Evolutionary conservation across 1,140 invertebrate genomes (phyloP).

Genomic region (Coboldia fuscipes): DNA sequence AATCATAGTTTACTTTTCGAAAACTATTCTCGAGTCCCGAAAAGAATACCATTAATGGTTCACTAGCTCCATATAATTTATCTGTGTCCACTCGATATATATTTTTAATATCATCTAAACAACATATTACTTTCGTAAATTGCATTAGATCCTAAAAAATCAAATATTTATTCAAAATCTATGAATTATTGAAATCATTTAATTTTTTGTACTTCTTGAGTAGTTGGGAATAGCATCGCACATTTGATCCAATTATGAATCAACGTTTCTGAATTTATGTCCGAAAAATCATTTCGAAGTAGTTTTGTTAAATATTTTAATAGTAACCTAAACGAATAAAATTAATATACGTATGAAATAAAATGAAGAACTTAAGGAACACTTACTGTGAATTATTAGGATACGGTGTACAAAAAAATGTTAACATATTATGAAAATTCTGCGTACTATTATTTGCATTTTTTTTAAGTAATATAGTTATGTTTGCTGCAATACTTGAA

Average conservation of each 20-base stretch:
- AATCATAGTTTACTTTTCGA: background rate
- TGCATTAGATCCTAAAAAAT: conserved; percentile 6
- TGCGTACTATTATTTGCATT: too few species aligned
- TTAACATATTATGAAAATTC: too few species aligned
- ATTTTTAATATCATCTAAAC: conserved; percentile 9
- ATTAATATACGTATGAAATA: too few species aligned
- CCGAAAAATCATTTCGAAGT: too few species aligned
- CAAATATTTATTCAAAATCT: background rate
- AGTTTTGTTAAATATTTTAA: too few species aligned
- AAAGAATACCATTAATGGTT: conserved; percentile 16
- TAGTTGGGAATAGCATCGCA: background rate
- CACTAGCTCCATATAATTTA: conserved; percentile 10
- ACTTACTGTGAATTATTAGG: too few species aligned
- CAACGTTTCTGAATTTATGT: too few species aligned
- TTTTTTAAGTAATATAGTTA: too few species aligned
- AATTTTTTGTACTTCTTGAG: background rate
- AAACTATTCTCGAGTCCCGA: conserved; percentile 12
- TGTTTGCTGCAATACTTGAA: too few species aligned
- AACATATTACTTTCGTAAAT: conserved; percentile 7
- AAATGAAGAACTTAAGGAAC: too few species aligned
- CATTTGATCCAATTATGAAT: background rate
- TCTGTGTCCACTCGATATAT: conserved; percentile 5
- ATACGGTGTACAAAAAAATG: too few species aligned
- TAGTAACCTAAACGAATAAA: too few species aligned
- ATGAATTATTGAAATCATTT: background rate